Percentiles rank a stretch among this genome's conserved stretches.
Evolutionary conservation across 2,113 vertebrate genomes (phyloP).

Genomic region (Coreoperca whiteheadi): DNA sequence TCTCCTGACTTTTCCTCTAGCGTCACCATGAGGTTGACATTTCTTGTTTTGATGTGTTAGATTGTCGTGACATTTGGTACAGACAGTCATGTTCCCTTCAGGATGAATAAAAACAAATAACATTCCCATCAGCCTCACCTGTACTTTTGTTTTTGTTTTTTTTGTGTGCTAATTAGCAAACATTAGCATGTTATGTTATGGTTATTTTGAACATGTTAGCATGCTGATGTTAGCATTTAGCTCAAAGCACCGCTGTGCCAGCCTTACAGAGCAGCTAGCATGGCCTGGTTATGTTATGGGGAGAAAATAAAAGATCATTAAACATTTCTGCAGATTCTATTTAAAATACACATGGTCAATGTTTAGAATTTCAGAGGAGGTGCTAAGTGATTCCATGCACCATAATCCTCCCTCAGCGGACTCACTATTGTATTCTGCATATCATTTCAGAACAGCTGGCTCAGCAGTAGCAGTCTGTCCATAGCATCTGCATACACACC

Average conservation of each 20-base stretch:
- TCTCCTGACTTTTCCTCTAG: neutral
- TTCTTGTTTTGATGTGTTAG: neutral
- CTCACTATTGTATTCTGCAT: conserved; percentile 5
- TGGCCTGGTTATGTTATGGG: no score
- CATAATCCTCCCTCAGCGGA: conserved; percentile 12
- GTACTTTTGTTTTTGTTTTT: no score
- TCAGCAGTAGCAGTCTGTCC: conserved; percentile 38
- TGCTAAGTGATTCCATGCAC: conserved; percentile 23
- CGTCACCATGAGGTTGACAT: no score
- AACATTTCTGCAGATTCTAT: neutral
- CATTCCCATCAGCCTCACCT: neutral
- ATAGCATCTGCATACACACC: conserved; percentile 9
- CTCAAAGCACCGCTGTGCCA: neutral
- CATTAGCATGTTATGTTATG: neutral
- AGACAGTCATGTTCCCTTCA: neutral
- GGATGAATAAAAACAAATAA: neutral
- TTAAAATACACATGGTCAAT: neutral
- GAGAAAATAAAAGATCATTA: neutral
- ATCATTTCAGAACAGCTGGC: conserved; percentile 41
- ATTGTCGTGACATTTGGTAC: neutral
- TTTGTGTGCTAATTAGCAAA: neutral
- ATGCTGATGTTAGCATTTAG: neutral
- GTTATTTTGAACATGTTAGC: neutral
- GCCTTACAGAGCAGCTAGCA: neutral
- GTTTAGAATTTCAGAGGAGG: neutral